Base-by-base conservation (phyloP, 2,797 vertebrate species). In the Hemitrygon akajei region DNA sequence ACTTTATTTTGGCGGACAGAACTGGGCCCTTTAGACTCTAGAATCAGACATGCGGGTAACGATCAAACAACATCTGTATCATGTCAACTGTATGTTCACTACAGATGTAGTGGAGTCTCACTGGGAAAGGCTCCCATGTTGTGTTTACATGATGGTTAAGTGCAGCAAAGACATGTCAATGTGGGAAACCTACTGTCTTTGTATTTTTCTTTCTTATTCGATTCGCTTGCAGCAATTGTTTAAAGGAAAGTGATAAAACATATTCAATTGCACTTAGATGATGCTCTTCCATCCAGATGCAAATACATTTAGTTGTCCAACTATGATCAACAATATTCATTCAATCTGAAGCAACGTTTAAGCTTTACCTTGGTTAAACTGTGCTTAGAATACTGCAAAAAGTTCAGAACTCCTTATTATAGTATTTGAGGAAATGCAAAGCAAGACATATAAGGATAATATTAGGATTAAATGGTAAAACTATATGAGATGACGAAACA, bases 181-280 rank as follows among this genome's bases (percentile, higher is more conserved):
- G 10, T 75, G 91, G 22, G 91, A 92, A 75, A 71, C 91, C 91
- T 92, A 92, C 69, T 92, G 91, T 75, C 69, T 92, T 75, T 92
- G 89, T 91, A 92, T 37, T 34, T 75, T 40, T n/a, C n/a, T 75
- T 47, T 37, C 40, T 47, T 27, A 47, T 14, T 47, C 22, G 16
- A 75, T 40, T 75, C 56, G 69, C 69, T 92, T 73, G 34, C 27
- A 40, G 6, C 11, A 73, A 37, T 37, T 37, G 22, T 27, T 40
- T 91, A 27, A 71, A 27, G 66, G 16, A 92, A 92, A 92, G 60
- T 30, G n/a, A 66, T 69, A 20, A 89, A 69, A 73, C 20, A 16
- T 1, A 40, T 71, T 92, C 11, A 30, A 56, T 75, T n/a, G 0
- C 25, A 47, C 25, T 75, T 37, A 37, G 1, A 75, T 91, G 66